Evolutionary conservation across 35 echinoderm and acorn worm species (phyloP).

Genomic region (Heliocidaris erythrogramma): DNA sequence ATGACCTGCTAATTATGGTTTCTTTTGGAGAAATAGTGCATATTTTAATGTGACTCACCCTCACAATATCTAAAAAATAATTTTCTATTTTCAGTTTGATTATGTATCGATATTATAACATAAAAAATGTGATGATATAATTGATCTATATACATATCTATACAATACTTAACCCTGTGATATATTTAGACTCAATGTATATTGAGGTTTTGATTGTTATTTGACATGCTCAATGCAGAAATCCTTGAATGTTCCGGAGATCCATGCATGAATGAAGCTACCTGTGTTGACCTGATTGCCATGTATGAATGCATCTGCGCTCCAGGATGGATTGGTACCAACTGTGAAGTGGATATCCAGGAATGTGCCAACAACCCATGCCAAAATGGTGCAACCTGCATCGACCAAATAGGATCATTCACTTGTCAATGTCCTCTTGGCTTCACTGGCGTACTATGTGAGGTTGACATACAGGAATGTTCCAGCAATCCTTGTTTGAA

Average conservation of each 20-base stretch:
- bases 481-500: constrained; percentile 73
- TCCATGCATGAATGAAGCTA: constrained; percentile 59
- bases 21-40: too few relatives aligned
- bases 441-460: constrained; percentile 60
- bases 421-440: constrained; percentile 62
- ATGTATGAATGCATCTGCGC: constrained; percentile 59
- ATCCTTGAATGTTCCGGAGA: constrained; percentile 66
- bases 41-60: too few relatives aligned
- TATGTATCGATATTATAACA: too few relatives aligned
- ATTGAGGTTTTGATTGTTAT: too few relatives aligned
- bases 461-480: constrained; percentile 70
- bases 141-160: too few relatives aligned
- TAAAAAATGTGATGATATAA: too few relatives aligned
- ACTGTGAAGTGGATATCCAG: constrained; percentile 69
- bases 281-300: constrained; percentile 50
- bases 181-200: too few relatives aligned
- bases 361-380: constrained; percentile 70
- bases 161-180: too few relatives aligned
- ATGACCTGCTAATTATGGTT: too few relatives aligned
- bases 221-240: neutral
- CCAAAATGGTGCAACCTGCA: constrained; percentile 71
- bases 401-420: constrained; percentile 55
- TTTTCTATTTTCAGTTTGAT: too few relatives aligned
- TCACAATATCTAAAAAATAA: too few relatives aligned
- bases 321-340: constrained; percentile 58